Conservation (phyloP, 1,140 invertebrate species). For the Ceratina japonica region DNA sequence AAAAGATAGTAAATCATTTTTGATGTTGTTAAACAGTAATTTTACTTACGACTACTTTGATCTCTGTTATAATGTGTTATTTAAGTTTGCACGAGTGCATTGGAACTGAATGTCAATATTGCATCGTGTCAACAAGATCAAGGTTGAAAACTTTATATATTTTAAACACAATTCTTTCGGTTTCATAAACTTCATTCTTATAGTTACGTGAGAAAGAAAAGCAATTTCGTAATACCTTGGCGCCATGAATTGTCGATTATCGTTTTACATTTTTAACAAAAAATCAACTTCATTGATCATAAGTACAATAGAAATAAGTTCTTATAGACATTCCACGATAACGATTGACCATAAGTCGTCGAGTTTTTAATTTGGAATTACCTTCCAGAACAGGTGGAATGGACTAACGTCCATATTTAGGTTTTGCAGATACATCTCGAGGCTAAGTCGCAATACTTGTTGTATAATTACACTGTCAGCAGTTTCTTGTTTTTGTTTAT, state of each 20-base stretch:
- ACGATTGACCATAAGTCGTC: neutral
- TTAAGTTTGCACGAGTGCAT: neutral
- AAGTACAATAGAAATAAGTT: neutral
- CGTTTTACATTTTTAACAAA: too few relatives aligned
- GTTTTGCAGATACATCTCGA: neutral
- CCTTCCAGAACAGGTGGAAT: neutral
- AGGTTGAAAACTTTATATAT: neutral
- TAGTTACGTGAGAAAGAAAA: neutral
- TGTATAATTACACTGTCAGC: slow-evolving; percentile 14
- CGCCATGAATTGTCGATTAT: neutral
- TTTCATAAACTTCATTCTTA: neutral
- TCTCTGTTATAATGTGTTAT: neutral
- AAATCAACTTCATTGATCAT: too few relatives aligned
- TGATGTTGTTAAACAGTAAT: too few relatives aligned
- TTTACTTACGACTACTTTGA: neutral
- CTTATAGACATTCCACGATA: neutral
- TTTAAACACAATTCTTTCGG: neutral
- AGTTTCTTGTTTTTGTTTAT: neutral
- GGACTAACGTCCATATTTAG: slow-evolving; percentile 1
- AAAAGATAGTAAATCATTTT: too few relatives aligned
- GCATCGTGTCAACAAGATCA: neutral
- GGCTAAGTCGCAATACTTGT: slow-evolving; percentile 21
- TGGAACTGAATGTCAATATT: neutral
- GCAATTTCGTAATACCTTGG: neutral
- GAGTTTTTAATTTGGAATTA: neutral